Percentiles rank a stretch among this genome's conserved stretches.
Evolutionary conservation across 2,797 vertebrate species (phyloP).

Genomic region (Acanthurus lineatus): DNA sequence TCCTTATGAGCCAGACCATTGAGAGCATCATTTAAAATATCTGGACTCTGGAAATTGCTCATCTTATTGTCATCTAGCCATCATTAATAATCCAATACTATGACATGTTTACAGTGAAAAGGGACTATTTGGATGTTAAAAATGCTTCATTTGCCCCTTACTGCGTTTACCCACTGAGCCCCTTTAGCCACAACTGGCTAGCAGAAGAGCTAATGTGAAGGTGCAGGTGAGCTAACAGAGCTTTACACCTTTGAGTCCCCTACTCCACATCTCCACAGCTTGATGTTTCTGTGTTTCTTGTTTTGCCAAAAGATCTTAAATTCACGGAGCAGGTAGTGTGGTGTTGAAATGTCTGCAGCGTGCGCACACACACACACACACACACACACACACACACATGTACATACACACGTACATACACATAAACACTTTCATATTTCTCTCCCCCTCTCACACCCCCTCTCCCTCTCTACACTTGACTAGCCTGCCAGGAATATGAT

Average conservation of each 20-base stretch:
- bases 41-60: not conserved
- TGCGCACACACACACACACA: not conserved
- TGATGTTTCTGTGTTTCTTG: slow-evolving; percentile 7
- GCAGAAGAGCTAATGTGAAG: not conserved
- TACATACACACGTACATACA: not conserved
- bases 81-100: not conserved
- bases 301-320: slow-evolving; percentile 42
- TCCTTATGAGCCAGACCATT: not conserved
- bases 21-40: not conserved
- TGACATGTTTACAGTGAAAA: not conserved
- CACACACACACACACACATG: not conserved
- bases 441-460: not conserved
- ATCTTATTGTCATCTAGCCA: not conserved
- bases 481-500: slow-evolving; percentile 51
- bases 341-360: slow-evolving; percentile 7
- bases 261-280: not conserved
- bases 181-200: not conserved
- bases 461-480: slow-evolving; percentile 24
- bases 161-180: not conserved
- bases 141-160: not conserved
- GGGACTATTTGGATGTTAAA: not conserved
- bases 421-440: slow-evolving; percentile 21
- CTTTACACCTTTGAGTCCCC: not conserved
- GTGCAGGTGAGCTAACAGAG: slow-evolving; percentile 7
- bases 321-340: slow-evolving; percentile 31